phyloP scores from a whole-genome alignment of 2,888 invertebrate species.

The Drosophila macrospina region DNA sequence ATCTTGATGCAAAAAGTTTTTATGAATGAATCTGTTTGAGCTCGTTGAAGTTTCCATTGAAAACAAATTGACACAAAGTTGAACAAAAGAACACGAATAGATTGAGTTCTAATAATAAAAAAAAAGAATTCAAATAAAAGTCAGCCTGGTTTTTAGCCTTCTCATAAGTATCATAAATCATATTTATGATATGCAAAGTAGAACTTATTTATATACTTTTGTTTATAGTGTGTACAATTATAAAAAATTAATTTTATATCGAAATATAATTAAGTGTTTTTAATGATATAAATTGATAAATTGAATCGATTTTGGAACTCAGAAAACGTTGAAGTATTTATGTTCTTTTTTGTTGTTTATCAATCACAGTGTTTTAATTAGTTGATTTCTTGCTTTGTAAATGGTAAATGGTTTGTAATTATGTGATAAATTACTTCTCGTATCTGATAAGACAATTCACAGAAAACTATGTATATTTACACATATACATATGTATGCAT shows the following conservation, averaged over 20 bases:
- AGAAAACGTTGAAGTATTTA: too few species aligned
- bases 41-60: slow-evolving; percentile 10
- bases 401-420: slow-evolving; percentile 14
- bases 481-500: neutral
- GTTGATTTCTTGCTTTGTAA: neutral
- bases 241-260: too few species aligned
- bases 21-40: slow-evolving; percentile 33
- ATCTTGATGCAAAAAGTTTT: slow-evolving; percentile 61
- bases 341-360: neutral
- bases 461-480: too few species aligned
- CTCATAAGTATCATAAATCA: too few species aligned
- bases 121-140: neutral
- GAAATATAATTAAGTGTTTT: too few species aligned
- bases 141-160: neutral
- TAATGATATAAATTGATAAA: too few species aligned
- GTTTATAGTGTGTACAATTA: too few species aligned
- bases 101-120: neutral
- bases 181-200: too few species aligned
- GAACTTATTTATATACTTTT: too few species aligned
- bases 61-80: slow-evolving; percentile 10
- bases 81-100: neutral
- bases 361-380: slow-evolving; percentile 9
- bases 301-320: too few species aligned
- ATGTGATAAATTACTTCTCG: slow-evolving; percentile 22
- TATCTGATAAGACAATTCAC: slow-evolving; percentile 27